These are phyloP conservation scores for Cyphomyrus discorhynchus DNA, from an alignment of 2,113 vertebrate genomes.

Conservation along the genomic window DNA sequence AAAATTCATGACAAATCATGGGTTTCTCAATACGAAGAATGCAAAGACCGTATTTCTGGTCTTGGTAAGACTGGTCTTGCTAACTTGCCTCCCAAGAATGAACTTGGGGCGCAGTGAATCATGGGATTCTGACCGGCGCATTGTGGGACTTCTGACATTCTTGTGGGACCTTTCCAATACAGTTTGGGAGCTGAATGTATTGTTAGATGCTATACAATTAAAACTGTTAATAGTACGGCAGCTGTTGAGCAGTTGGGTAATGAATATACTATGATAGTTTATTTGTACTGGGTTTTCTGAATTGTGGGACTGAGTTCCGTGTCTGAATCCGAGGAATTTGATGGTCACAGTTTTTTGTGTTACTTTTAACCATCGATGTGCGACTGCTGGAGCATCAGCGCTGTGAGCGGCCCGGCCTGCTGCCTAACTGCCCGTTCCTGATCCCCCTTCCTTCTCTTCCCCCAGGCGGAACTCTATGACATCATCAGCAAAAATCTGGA, in stretches of 20 bases:
- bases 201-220: background rate
- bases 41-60: background rate
- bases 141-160: background rate
- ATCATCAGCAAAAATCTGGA: conserved; percentile 78
- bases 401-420: background rate
- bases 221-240: background rate
- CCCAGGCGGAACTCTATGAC: conserved; percentile 76
- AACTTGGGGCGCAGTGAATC: background rate
- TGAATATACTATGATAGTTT: background rate
- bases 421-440: background rate
- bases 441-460: background rate
- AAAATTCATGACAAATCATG: background rate
- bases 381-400: background rate
- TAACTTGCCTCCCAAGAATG: background rate
- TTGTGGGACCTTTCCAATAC: background rate
- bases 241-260: background rate
- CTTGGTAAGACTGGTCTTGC: background rate
- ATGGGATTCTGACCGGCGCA: background rate
- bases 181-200: background rate
- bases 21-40: background rate
- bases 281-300: background rate
- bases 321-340: too few species aligned
- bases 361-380: background rate
- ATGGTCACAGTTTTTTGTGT: background rate
- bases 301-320: background rate